Percentiles rank a stretch among this genome's conserved stretches.
Evolutionary conservation across 1,140 invertebrate genomes (phyloP).

Genomic region (Globodera ellingtonae): DNA sequence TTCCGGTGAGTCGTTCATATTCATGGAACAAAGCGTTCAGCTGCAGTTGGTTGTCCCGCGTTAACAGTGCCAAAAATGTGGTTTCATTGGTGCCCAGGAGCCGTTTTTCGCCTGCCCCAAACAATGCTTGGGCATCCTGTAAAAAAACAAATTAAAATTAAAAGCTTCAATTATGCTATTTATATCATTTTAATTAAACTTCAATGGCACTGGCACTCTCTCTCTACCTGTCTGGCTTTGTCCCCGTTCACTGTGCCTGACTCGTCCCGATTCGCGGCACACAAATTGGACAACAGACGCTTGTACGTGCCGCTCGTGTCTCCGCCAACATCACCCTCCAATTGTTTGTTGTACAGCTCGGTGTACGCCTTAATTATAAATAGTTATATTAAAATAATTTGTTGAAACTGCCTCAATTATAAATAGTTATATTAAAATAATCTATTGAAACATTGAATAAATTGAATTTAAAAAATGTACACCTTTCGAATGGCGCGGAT

Average conservation of each 20-base stretch:
- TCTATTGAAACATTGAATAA: no score
- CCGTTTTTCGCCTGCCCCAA: slow-evolving; percentile 68
- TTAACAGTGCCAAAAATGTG: slow-evolving; percentile 64
- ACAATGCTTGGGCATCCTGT: slow-evolving; percentile 67
- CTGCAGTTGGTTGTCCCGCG: slow-evolving; percentile 66
- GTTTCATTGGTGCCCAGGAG: slow-evolving; percentile 70
- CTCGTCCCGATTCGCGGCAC: slow-evolving; percentile 65
- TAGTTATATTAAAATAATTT: no score
- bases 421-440: no score
- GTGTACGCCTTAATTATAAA: slow-evolving; percentile 60
- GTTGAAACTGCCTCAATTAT: background rate
- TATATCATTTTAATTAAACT: background rate
- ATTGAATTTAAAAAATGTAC: background rate
- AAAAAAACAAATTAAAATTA: background rate
- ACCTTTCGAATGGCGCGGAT: slow-evolving; percentile 65
- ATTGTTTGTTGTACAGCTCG: slow-evolving; percentile 78
- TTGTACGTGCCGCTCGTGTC: slow-evolving; percentile 92
- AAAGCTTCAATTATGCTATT: background rate
- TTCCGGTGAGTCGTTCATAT: slow-evolving; percentile 71
- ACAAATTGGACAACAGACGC: slow-evolving; percentile 76
- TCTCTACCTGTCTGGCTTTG: slow-evolving; percentile 48
- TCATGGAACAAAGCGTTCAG: slow-evolving; percentile 78
- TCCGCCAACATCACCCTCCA: slow-evolving; percentile 84
- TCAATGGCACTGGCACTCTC: background rate
- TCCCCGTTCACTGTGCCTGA: slow-evolving; percentile 53